These are phyloP conservation scores for Halyomorpha halys DNA, from an alignment of 1,140 invertebrate species.

Conservation along the genomic window DNA sequence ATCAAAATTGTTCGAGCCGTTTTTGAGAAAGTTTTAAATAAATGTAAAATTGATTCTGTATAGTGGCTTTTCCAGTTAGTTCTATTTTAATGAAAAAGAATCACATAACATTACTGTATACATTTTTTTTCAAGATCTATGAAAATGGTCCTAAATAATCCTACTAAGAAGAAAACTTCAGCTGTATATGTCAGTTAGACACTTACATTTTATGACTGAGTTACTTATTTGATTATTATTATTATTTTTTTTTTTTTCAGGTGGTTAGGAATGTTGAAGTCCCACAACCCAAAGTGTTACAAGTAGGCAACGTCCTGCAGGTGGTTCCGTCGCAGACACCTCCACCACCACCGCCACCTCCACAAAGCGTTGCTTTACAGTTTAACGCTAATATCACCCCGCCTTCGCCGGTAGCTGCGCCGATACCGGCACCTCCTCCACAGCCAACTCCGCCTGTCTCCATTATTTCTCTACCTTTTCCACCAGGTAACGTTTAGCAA, in stretches of 20 bases:
- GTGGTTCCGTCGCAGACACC: slow-evolving; percentile 25
- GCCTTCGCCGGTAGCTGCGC: background rate
- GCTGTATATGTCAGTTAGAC: no score
- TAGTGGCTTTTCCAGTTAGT: no score
- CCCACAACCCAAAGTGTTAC: slow-evolving; percentile 28
- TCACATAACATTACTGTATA: no score
- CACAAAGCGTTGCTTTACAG: background rate
- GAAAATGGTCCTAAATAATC: no score
- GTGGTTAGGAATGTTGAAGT: background rate
- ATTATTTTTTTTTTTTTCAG: background rate
- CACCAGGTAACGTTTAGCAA: slow-evolving; percentile 16
- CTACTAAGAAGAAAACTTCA: no score
- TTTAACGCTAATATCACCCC: background rate
- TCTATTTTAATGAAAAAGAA: no score
- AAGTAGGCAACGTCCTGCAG: slow-evolving; percentile 31
- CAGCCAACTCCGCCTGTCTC: background rate
- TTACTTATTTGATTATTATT: no score
- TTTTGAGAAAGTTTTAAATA: no score
- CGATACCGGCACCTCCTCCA: background rate
- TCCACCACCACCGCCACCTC: slow-evolving; percentile 6
- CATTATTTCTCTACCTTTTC: slow-evolving; percentile 3
- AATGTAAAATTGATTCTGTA: no score
- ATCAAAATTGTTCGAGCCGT: no score
- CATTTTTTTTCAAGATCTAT: no score
- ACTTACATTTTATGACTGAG: no score